Evolutionary conservation across 2,113 vertebrate species (phyloP).

Genomic region (Fregetta grallaria): DNA sequence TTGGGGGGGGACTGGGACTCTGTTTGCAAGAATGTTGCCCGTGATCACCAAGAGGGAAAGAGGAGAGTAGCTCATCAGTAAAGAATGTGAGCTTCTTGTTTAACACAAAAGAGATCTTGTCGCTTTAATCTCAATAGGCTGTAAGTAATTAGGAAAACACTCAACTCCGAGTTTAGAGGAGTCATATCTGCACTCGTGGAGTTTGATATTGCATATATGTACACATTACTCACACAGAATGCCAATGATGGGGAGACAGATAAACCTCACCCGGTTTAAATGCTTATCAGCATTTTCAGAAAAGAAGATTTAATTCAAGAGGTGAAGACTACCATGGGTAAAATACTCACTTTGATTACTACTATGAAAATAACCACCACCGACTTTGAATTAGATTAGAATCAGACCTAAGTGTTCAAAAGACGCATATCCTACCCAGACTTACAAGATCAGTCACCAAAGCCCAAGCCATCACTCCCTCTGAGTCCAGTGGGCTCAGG

Average conservation of each 20-base stretch:
- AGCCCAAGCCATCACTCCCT: neutral
- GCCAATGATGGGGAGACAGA: neutral
- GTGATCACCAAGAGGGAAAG: neutral
- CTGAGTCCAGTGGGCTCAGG: neutral
- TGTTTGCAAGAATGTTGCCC: neutral
- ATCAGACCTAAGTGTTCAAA: neutral
- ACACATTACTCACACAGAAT: constrained; percentile 23
- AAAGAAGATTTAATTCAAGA: neutral
- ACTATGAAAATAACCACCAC: neutral
- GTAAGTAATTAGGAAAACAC: constrained; percentile 57
- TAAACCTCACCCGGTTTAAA: constrained; percentile 3
- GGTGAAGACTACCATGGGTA: neutral
- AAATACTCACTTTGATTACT: neutral
- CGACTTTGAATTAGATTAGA: neutral
- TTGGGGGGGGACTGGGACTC: neutral
- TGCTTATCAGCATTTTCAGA: neutral
- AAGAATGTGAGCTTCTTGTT: constrained; percentile 65
- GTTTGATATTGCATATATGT: neutral
- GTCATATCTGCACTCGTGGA: neutral
- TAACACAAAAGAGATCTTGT: constrained; percentile 63
- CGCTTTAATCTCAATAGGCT: constrained; percentile 46
- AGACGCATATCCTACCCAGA: neutral
- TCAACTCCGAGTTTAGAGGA: neutral
- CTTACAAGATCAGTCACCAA: neutral
- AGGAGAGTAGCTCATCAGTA: constrained; percentile 39